phyloP scores from a whole-genome alignment of 2,888 invertebrate species.

The Drosophila neutralis region DNA sequence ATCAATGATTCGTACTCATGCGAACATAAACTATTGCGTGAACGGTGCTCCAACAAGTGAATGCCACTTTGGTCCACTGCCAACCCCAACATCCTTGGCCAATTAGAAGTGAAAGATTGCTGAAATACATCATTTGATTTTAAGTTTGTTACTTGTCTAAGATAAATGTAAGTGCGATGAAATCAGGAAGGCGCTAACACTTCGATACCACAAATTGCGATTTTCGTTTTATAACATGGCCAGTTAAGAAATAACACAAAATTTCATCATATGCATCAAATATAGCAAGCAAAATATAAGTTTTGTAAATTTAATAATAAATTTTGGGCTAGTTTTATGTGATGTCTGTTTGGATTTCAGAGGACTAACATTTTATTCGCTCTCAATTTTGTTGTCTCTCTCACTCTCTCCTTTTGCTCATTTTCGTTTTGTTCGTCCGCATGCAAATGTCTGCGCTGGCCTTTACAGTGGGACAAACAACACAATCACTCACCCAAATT shows the following conservation, averaged over 20 bases:
- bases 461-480: too few relatives aligned
- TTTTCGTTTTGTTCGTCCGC: too few relatives aligned
- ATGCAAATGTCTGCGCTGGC: too few relatives aligned
- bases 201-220: too few relatives aligned
- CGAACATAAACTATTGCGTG: slow-evolving; percentile 94
- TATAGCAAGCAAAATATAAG: neutral
- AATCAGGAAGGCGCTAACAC: neutral
- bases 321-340: too few relatives aligned
- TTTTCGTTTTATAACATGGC: neutral
- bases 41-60: slow-evolving; percentile 94
- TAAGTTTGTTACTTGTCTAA: neutral
- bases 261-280: neutral
- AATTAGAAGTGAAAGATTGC: slow-evolving; percentile 98
- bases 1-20: slow-evolving; percentile 95
- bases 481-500: too few relatives aligned
- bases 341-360: too few relatives aligned
- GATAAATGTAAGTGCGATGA: neutral
- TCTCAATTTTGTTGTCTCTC: too few relatives aligned
- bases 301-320: neutral
- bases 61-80: slow-evolving; percentile 97
- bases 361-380: too few relatives aligned
- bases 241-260: neutral
- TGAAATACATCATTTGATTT: slow-evolving; percentile 79
- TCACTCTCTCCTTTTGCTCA: too few relatives aligned
- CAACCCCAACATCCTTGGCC: slow-evolving; percentile 96